Percentiles rank a stretch among this genome's conserved stretches.
Conservation (phyloP, 2,797 vertebrate genomes). For the Paguma larvata region DNA sequence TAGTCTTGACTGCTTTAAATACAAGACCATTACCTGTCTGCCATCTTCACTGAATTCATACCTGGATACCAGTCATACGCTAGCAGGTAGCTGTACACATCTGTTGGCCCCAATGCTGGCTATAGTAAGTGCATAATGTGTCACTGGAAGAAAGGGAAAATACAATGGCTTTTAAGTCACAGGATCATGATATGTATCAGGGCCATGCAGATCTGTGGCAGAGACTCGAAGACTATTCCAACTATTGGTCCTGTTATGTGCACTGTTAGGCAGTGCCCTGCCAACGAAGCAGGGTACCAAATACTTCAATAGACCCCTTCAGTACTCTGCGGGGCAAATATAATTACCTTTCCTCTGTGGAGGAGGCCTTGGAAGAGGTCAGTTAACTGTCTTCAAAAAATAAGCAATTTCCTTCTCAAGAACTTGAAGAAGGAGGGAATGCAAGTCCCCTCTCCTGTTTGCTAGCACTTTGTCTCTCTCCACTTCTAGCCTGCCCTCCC, state of each 20-base stretch:
- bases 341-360: background rate
- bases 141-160: background rate
- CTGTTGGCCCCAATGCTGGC: background rate
- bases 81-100: background rate
- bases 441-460: background rate
- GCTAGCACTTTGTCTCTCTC: background rate
- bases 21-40: background rate
- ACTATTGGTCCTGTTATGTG: background rate
- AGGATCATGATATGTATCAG: background rate
- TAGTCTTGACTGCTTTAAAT: background rate
- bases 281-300: background rate
- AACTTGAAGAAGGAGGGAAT: constrained; percentile 49
- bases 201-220: background rate
- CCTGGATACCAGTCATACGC: background rate
- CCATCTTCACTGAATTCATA: background rate
- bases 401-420: constrained; percentile 60
- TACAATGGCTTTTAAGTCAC: background rate
- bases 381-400: constrained; percentile 34
- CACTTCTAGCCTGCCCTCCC: background rate
- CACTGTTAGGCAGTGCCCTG: background rate
- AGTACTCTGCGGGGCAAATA: background rate
- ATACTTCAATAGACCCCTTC: background rate
- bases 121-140: background rate
- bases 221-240: background rate
- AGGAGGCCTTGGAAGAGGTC: constrained; percentile 7